Percentiles rank a stretch among this genome's conserved stretches.
Evolutionary conservation across 2,797 vertebrate species (phyloP).

Genomic region (Coendou prehensilis): DNA sequence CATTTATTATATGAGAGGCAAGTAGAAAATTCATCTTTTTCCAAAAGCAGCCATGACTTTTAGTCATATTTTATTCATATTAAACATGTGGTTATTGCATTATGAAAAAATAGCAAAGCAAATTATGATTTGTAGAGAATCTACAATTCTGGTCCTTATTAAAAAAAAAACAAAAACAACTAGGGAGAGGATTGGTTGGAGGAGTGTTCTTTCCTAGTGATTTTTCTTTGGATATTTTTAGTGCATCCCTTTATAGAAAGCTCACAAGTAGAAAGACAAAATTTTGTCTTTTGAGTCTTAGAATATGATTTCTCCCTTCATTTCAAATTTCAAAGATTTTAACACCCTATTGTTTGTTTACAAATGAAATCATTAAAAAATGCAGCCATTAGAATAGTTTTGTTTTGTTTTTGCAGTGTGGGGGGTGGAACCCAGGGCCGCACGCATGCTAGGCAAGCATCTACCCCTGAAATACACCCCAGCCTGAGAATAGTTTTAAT

Average conservation of each 20-base stretch:
- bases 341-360: neutral
- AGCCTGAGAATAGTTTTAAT: neutral
- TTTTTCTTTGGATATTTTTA: constrained; percentile 22
- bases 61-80: constrained; percentile 50
- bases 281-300: neutral
- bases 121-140: constrained; percentile 64
- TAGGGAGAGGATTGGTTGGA: neutral
- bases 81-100: constrained; percentile 62
- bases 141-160: neutral
- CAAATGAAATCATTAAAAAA: neutral
- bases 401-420: neutral
- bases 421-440: neutral
- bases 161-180: neutral
- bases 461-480: neutral
- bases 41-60: constrained; percentile 55
- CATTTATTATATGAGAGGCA: neutral
- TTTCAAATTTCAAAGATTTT: neutral
- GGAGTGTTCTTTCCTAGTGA: neutral
- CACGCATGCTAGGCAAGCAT: neutral
- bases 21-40: constrained; percentile 60
- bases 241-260: neutral
- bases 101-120: constrained; percentile 61
- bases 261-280: neutral
- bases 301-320: neutral
- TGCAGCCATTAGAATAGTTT: neutral